A percentile compares a stretch with the other conserved stretches of the same genome.
These are phyloP conservation scores for Gila orcuttii DNA, from an alignment of 2,113 vertebrate genomes.

Conservation along the genomic window DNA sequence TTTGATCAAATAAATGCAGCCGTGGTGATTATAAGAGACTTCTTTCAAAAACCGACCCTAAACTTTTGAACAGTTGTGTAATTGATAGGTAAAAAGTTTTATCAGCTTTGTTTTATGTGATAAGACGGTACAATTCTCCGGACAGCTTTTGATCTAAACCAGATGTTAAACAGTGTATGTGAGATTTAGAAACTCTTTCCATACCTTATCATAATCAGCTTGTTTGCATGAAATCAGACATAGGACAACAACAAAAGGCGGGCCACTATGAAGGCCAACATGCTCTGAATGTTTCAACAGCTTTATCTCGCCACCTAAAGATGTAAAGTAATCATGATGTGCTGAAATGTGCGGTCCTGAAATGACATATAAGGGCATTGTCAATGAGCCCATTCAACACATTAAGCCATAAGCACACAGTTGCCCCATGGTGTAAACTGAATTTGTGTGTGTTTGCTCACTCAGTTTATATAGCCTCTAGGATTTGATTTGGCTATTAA, in stretches of 20 bases:
- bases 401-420: background rate
- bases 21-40: background rate
- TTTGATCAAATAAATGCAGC: background rate
- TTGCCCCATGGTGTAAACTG: background rate
- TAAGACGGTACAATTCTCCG: background rate
- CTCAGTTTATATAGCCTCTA: background rate
- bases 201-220: background rate
- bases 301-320: constrained; percentile 26
- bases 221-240: constrained; percentile 19
- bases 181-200: background rate
- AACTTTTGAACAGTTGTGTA: background rate
- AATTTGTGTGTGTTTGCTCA: background rate
- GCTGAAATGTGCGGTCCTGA: constrained; percentile 17
- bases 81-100: background rate
- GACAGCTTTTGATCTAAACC: background rate
- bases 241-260: background rate
- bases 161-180: background rate
- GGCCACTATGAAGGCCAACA: background rate
- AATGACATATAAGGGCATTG: background rate
- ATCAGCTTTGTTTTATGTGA: background rate
- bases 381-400: background rate
- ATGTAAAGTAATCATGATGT: background rate
- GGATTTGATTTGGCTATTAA: constrained; percentile 22
- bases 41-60: background rate
- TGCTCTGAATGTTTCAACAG: background rate